Evolutionary conservation across 2,888 invertebrate species (phyloP).

Genomic region (Euzetes globulus): DNA sequence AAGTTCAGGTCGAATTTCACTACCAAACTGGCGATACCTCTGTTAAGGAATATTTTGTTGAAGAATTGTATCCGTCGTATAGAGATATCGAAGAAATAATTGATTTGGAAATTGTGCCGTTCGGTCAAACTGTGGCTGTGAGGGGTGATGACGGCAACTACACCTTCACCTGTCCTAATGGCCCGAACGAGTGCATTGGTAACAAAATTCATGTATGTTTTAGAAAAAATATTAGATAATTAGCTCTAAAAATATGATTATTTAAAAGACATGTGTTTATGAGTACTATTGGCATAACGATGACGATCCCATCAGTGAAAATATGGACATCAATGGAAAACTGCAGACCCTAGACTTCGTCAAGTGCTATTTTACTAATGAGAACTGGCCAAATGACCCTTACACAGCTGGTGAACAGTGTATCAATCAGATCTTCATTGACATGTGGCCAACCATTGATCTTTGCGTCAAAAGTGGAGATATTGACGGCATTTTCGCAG

Average conservation of each 20-base stretch:
- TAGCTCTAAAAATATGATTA: not conserved
- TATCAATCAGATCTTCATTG: not conserved
- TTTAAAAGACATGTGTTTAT: conserved; percentile 18
- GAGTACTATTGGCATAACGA: conserved; percentile 24
- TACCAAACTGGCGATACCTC: conserved; percentile 8
- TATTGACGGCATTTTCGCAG: not conserved
- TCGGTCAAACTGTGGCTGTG: not conserved
- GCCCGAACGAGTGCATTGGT: conserved; percentile 7
- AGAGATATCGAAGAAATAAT: conserved; percentile 28
- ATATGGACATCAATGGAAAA: conserved; percentile 3
- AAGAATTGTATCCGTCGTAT: conserved; percentile 29
- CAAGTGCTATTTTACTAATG: conserved; percentile 19
- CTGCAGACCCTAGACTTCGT: conserved; percentile 23
- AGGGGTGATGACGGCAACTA: not conserved
- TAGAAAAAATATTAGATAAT: not conserved
- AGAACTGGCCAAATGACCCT: not conserved
- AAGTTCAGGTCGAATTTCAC: conserved; percentile 31
- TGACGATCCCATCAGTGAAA: conserved; percentile 31
- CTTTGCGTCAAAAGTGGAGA: conserved; percentile 1
- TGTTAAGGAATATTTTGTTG: not conserved
- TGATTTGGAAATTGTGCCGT: conserved; percentile 29
- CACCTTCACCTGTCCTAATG: conserved; percentile 13
- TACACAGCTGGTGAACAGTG: not conserved
- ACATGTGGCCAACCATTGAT: not conserved
- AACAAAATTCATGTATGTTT: conserved; percentile 22